Evolutionary conservation across 2,113 vertebrate genomes (phyloP).

Genomic region (Podocnemis expansa): DNA sequence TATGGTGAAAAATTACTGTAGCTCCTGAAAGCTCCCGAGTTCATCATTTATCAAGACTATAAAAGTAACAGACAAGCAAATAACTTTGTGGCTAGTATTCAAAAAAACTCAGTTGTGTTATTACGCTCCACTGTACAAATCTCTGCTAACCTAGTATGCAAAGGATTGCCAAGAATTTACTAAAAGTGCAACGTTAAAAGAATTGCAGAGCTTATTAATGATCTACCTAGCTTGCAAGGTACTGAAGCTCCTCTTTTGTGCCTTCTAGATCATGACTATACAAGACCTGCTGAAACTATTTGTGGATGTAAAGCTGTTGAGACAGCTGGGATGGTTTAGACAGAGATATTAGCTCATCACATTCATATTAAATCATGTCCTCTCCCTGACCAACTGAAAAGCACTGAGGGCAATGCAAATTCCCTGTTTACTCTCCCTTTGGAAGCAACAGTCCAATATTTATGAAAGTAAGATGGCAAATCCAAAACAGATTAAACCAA

Average conservation of each 20-base stretch:
- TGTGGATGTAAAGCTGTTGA: neutral
- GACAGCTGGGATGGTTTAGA: constrained; percentile 17
- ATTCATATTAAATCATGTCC: neutral
- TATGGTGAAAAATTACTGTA: neutral
- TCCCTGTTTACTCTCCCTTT: neutral
- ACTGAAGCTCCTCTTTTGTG: neutral
- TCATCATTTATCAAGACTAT: neutral
- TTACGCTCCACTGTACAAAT: neutral
- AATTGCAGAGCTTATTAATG: neutral
- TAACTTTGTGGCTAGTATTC: neutral
- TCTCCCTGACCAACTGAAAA: neutral
- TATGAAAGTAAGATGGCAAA: neutral
- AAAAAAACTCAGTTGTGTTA: neutral
- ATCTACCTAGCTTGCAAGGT: neutral
- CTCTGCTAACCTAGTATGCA: neutral
- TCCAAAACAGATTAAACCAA: neutral
- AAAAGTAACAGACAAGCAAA: constrained; percentile 31
- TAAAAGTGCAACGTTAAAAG: neutral
- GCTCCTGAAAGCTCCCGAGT: neutral
- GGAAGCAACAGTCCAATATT: neutral
- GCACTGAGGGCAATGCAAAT: neutral
- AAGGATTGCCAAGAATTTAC: constrained; percentile 9
- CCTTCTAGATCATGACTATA: neutral
- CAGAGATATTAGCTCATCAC: neutral
- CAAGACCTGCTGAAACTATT: neutral